Evolutionary conservation across 2,888 invertebrate species (phyloP).

Genomic region (Nephrotoma appendiculata): DNA sequence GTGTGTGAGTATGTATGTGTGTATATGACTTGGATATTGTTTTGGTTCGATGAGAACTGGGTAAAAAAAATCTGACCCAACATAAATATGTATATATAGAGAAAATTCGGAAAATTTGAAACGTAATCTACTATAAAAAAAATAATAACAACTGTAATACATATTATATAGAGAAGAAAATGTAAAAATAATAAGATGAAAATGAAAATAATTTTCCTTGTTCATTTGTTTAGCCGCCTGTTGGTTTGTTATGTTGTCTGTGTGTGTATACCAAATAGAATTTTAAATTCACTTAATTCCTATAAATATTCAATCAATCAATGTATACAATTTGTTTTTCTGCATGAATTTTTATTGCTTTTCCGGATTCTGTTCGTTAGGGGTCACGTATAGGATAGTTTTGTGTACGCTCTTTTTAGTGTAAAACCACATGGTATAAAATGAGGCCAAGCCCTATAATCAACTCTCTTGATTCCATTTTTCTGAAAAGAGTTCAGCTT

Average conservation of each 20-base stretch:
- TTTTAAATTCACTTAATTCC: neutral
- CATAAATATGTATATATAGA: neutral
- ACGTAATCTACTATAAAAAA: neutral
- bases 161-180: neutral
- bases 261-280: neutral
- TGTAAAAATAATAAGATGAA: neutral
- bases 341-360: too few species aligned
- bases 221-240: neutral
- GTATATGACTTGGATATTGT: neutral
- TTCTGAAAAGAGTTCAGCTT: too few species aligned
- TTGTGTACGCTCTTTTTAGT: too few species aligned
- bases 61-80: neutral
- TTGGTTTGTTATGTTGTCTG: neutral
- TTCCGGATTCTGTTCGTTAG: too few species aligned
- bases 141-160: neutral
- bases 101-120: neutral
- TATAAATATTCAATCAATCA: neutral
- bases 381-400: too few species aligned
- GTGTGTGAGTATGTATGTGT: neutral
- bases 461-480: too few species aligned
- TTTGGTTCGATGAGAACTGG: neutral
- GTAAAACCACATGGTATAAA: too few species aligned
- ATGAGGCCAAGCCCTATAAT: too few species aligned
- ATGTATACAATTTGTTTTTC: neutral
- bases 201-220: neutral